A percentile compares a stretch with the other conserved stretches of the same genome.
These are phyloP conservation scores for Diprion similis DNA, from an alignment of 1,140 invertebrate species.

Conservation along the genomic window DNA sequence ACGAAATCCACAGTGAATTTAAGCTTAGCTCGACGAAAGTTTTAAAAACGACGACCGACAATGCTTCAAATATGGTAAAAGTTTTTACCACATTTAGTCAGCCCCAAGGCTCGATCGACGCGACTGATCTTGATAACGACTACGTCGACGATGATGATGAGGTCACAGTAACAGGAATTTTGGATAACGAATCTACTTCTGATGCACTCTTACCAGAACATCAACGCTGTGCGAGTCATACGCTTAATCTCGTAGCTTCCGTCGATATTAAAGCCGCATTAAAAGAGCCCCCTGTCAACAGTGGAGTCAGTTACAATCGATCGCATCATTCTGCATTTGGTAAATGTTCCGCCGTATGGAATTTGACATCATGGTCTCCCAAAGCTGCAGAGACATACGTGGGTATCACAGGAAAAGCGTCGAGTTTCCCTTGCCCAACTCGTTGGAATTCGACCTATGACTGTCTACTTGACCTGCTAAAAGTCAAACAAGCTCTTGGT, in stretches of 20 bases:
- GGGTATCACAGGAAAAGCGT: conserved; percentile 22
- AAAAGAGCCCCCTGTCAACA: conserved; percentile 6
- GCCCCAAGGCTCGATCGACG: neutral
- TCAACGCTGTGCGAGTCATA: conserved; percentile 18
- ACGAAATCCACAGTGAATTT: conserved; percentile 25
- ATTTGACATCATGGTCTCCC: conserved; percentile 23
- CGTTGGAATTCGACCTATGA: conserved; percentile 27
- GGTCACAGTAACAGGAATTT: neutral
- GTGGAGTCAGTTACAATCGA: conserved; percentile 14
- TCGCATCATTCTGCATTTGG: conserved; percentile 22
- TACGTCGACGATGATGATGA: neutral
- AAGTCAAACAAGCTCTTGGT: conserved; percentile 15
- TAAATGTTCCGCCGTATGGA: conserved; percentile 29
- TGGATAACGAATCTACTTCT: neutral
- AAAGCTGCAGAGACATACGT: conserved; percentile 25
- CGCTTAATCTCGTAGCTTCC: conserved; percentile 13
- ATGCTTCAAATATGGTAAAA: conserved; percentile 35
- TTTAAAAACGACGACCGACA: conserved; percentile 31
- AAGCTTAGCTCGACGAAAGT: conserved; percentile 26
- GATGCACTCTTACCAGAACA: conserved; percentile 13
- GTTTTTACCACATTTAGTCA: conserved; percentile 31
- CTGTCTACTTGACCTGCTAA: conserved; percentile 13
- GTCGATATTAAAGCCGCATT: conserved; percentile 5
- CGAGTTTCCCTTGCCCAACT: conserved; percentile 23
- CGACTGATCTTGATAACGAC: neutral